A percentile compares a stretch with the other conserved stretches of the same genome.
These are phyloP conservation scores for Taxidea taxus DNA, from an alignment of 2,113 vertebrate genomes.

Conservation along the genomic window DNA sequence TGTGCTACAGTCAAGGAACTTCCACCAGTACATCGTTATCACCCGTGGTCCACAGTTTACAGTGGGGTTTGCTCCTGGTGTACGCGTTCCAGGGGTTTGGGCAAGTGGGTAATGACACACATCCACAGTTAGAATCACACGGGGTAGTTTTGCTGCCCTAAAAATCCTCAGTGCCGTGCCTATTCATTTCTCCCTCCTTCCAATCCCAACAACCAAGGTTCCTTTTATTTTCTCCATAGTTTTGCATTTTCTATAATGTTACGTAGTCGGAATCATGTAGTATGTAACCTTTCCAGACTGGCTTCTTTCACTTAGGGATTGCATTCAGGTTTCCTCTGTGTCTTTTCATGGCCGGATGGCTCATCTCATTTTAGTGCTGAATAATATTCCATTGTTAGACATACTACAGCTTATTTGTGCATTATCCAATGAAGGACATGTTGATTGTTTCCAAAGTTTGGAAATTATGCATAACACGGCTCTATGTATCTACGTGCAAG, in stretches of 20 bases:
- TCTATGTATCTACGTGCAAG: no score
- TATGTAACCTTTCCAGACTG: background rate
- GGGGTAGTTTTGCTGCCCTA: background rate
- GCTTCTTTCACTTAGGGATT: background rate
- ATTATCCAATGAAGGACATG: background rate
- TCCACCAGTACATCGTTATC: fast-evolving
- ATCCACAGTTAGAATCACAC: fast-evolving
- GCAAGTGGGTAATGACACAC: fast-evolving
- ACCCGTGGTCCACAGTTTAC: fast-evolving
- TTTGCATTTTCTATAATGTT: background rate
- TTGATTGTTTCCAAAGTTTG: background rate
- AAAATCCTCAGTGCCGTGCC: no score
- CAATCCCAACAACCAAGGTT: background rate
- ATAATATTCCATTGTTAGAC: background rate
- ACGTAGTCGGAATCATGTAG: fast-evolving
- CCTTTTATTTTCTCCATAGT: background rate
- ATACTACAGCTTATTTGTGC: no score
- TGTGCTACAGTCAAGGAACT: fast-evolving
- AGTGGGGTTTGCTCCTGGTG: no score
- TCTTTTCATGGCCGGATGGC: background rate
- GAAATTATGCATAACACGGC: no score
- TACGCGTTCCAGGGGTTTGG: no score
- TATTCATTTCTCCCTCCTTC: fast-evolving
- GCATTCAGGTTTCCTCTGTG: background rate
- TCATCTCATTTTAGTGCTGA: background rate